A percentile compares a stretch with the other conserved stretches of the same genome.
Evolutionary conservation across 2,797 vertebrate genomes (phyloP).

Genomic region (Rhinella marina): DNA sequence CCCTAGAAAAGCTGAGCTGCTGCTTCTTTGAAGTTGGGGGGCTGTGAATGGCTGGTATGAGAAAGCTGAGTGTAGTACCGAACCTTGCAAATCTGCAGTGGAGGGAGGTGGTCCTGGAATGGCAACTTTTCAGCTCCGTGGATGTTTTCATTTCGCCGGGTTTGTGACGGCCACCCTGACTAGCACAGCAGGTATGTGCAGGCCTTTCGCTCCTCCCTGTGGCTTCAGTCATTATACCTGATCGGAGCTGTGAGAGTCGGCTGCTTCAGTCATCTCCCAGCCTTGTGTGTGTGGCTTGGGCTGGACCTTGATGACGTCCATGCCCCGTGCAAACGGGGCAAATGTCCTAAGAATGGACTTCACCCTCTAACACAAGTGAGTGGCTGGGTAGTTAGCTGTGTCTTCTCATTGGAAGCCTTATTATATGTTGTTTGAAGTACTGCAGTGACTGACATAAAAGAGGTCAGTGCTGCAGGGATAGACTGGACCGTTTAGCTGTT

Average conservation of each 20-base stretch:
- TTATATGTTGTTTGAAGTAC: too few species aligned
- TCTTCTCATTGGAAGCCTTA: too few species aligned
- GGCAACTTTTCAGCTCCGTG: background rate
- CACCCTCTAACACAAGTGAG: too few species aligned
- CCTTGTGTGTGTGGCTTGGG: background rate
- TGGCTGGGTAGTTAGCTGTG: too few species aligned
- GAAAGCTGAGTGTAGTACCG: background rate
- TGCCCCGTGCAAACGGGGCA: too few species aligned
- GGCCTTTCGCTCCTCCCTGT: background rate
- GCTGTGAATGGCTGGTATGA: background rate
- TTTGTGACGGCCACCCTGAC: background rate
- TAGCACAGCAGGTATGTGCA: conserved; percentile 21
- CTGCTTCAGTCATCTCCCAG: background rate
- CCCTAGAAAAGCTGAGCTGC: background rate
- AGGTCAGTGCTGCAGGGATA: too few species aligned
- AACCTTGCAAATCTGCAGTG: background rate
- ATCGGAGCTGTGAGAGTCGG: background rate
- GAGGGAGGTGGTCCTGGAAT: background rate
- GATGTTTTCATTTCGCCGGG: background rate
- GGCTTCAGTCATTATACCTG: background rate
- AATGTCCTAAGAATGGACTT: background rate
- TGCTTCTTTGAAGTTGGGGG: background rate
- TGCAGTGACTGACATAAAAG: too few species aligned
- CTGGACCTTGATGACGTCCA: too few species aligned
- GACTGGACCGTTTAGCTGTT: too few species aligned